Base-by-base conservation (phyloP, 2,797 vertebrate genomes). In the Halcyon smyrnensis region DNA sequence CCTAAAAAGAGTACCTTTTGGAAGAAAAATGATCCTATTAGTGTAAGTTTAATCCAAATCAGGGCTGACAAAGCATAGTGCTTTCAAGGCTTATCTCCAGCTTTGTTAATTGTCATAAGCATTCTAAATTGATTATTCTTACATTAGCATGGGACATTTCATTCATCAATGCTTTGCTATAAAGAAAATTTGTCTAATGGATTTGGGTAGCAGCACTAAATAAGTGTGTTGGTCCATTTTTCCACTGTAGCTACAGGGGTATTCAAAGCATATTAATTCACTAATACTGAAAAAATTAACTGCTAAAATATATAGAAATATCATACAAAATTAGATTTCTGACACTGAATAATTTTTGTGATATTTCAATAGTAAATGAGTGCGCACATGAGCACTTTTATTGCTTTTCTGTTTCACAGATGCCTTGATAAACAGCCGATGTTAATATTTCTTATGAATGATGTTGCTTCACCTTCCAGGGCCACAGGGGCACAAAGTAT, bases 21-120 rank as follows among this genome's bases (percentile, higher is more conserved):
- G 97, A 98, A 99, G 99, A 99, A 99, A 99, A 99, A 99, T 99
- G 97, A 99, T 99, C 98, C 98, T 98, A 99, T 99, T 99, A 99
- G 98, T 87, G 76, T 96, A 98, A 98, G 98, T 99, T 99, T 99
- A 99, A 99, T 99, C 98, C 99, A 99, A 99, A 99, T 99, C 98
- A 98, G 98, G 98, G 94, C 98, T 99, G 99, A 99, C 99, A 99
- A 99, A 99, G 99, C 98, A 98, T 98, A 94, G 97, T 90, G 98
- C 97, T 98, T 98, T 98, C 97, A 97, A 98, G 98, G 98, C 98
- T 97, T 98, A 98, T 98, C 98, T 98, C 90, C 87, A 96, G 95
- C 98, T 98, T 98, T 98, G 98, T 98, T 99, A 99, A 98, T 99
- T 99, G 98, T 99, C 99, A 99, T 99, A 99, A 99, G 98, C 98